Percentiles rank a stretch among this genome's conserved stretches.
phyloP scores from a whole-genome alignment of 2,888 invertebrate genomes.

The Andrena marginata region DNA sequence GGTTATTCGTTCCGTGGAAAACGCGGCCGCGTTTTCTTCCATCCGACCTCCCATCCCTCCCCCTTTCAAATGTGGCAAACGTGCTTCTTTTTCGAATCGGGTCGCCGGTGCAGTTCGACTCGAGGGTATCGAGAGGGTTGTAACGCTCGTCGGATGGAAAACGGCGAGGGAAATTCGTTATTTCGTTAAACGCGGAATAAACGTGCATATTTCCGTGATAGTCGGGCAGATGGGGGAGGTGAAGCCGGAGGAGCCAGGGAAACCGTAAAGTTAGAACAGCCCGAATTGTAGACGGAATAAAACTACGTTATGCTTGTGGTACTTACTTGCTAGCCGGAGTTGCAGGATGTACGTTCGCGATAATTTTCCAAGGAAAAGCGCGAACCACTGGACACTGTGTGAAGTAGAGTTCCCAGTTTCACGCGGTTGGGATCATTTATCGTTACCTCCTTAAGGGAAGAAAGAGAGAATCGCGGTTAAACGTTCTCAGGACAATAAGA shows the following conservation, averaged over 20 bases:
- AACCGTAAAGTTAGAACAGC: slow-evolving; percentile 19
- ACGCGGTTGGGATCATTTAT: slow-evolving; percentile 34
- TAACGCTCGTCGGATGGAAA: background rate
- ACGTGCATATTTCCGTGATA: background rate
- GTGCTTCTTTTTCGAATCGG: slow-evolving; percentile 24
- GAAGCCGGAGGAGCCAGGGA: background rate
- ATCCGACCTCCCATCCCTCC: too few species aligned
- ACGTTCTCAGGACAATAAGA: slow-evolving; percentile 25
- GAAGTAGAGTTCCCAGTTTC: slow-evolving; percentile 31
- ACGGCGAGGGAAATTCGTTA: background rate
- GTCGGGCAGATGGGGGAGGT: background rate
- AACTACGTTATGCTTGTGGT: slow-evolving; percentile 51
- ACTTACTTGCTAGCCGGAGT: slow-evolving; percentile 35
- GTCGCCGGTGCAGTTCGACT: background rate
- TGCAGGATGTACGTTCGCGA: slow-evolving; percentile 41
- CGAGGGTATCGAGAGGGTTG: background rate
- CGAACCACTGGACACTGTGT: slow-evolving; percentile 29
- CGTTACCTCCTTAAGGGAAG: slow-evolving; percentile 15
- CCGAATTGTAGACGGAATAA: slow-evolving; percentile 46
- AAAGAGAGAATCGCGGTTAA: background rate
- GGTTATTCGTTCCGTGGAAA: slow-evolving; percentile 32
- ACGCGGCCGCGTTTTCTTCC: slow-evolving; percentile 24
- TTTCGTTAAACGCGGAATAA: background rate
- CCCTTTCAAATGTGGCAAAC: slow-evolving; percentile 3
- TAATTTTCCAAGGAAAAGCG: slow-evolving; percentile 51